Percentiles rank a stretch among this genome's conserved stretches.
Conservation (phyloP, 2,888 invertebrate genomes). For the Caenorhabditis sp. region DNA sequence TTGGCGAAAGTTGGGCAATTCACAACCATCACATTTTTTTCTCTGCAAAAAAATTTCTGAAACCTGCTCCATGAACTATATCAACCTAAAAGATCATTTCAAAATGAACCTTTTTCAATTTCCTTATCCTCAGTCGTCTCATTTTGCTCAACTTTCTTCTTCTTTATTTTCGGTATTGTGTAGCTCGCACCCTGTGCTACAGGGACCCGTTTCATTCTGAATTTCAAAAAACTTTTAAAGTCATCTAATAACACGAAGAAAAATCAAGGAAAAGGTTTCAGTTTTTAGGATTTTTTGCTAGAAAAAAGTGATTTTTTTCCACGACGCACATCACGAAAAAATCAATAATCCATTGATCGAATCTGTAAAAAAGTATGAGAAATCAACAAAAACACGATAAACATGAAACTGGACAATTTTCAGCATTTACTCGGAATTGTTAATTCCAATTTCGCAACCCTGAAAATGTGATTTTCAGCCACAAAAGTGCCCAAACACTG, state of each 20-base stretch:
- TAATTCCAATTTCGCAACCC: background rate
- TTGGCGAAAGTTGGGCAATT: no score
- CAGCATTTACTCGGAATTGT: background rate
- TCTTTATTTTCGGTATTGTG: slow-evolving; percentile 7
- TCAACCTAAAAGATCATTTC: background rate
- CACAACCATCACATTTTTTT: background rate
- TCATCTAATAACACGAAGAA: background rate
- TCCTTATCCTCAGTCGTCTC: background rate
- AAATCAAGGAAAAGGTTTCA: background rate
- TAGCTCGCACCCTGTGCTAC: background rate
- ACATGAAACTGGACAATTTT: background rate
- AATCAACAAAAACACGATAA: background rate
- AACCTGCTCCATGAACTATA: background rate
- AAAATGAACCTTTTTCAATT: slow-evolving; percentile 1
- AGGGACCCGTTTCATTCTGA: background rate
- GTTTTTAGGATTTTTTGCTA: background rate
- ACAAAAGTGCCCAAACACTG: background rate
- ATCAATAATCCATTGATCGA: background rate
- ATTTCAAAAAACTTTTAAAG: background rate
- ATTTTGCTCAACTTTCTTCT: background rate
- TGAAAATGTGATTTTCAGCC: background rate
- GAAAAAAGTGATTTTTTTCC: background rate
- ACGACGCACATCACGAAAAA: background rate
- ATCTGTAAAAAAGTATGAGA: background rate
- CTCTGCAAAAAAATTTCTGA: background rate